Evolutionary conservation across 2,113 vertebrate species (phyloP), one percentile per base, ranked within the genome.

Genomic region (Semicossyphus pulcher): DNA sequence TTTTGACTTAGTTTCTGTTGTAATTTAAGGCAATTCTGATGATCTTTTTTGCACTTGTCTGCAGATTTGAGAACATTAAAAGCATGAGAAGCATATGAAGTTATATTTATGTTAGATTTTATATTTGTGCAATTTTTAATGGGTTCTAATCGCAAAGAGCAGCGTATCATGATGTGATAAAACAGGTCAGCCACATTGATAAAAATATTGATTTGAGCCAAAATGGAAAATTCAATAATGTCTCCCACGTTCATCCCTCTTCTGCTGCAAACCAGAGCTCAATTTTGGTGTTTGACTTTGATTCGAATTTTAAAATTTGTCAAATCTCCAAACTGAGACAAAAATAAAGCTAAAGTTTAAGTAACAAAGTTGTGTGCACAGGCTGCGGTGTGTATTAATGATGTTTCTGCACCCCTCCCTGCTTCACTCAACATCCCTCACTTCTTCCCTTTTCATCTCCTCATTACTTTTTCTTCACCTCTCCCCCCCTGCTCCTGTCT

Each of bases 181-280:
- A 69, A 14, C 58, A 61, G 52, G 68, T 70, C 63, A 67, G 31
- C 10, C 21, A 41, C 26, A 80, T 15, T 63, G 70, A 76, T 49
- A 12, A 60, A 56, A 72, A 36, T 44, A 74, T 78, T 56, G 76
- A 73, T 77, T 73, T 5, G 45, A 72, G 32, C 34, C 62, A 47
- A 23, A n/a, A 68, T 10, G 32, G 63, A 62, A 85, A 82, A 67
- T 49, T 60, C 45, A 15, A 75, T 67, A 63, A 4, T 4, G 2
- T 58, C 48, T 64, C 28, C 20, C 20, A 39, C 16, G 15, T 39
- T 75, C 15, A 21, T 52, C 62, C 12, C n/a, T 77, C 32, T 18
- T 57, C 44, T 18, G 2, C 34, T 37, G 1, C 5, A 9, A 68
- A 45, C 10, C 20, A 20, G 53, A 21, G 26, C 20, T 15, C 8